A percentile compares a stretch with the other conserved stretches of the same genome.
Evolutionary conservation across 2,113 vertebrate species (phyloP).

Genomic region (Oryzias woworae): DNA sequence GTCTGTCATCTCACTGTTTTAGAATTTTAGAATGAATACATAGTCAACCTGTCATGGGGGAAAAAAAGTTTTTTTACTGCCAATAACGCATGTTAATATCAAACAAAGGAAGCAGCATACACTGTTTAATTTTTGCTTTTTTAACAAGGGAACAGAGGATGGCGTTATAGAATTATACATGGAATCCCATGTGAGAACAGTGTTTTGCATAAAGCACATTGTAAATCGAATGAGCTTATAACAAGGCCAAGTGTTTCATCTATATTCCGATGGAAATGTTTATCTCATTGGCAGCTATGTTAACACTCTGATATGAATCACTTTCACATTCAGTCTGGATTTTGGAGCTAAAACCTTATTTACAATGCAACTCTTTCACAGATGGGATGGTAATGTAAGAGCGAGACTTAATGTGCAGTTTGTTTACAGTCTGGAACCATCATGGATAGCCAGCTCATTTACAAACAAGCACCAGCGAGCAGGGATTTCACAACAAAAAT

Average conservation of each 20-base stretch:
- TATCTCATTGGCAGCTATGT: slow-evolving; percentile 21
- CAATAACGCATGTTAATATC: slow-evolving; percentile 5
- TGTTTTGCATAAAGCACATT: slow-evolving; percentile 9
- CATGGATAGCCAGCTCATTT: slow-evolving; percentile 29
- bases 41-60: no score
- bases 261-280: slow-evolving; percentile 19
- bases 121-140: background rate
- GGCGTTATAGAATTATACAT: background rate
- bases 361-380: slow-evolving; percentile 26
- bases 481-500: slow-evolving; percentile 32
- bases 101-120: background rate
- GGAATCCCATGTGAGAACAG: slow-evolving; percentile 5
- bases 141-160: background rate
- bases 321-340: slow-evolving; percentile 15
- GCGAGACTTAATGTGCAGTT: slow-evolving; percentile 27
- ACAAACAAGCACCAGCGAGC: slow-evolving; percentile 25
- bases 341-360: slow-evolving; percentile 20
- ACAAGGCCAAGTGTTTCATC: slow-evolving; percentile 10
- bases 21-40: no score
- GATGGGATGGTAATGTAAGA: slow-evolving; percentile 34
- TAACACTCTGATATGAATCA: slow-evolving; percentile 11
- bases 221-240: slow-evolving; percentile 6
- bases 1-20: no score
- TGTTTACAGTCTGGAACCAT: slow-evolving; percentile 35
- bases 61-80: background rate